Percentiles rank a stretch among this genome's conserved stretches.
Evolutionary conservation across 2,113 vertebrate genomes (phyloP).

Genomic region (Acrocephalus arundinaceus): DNA sequence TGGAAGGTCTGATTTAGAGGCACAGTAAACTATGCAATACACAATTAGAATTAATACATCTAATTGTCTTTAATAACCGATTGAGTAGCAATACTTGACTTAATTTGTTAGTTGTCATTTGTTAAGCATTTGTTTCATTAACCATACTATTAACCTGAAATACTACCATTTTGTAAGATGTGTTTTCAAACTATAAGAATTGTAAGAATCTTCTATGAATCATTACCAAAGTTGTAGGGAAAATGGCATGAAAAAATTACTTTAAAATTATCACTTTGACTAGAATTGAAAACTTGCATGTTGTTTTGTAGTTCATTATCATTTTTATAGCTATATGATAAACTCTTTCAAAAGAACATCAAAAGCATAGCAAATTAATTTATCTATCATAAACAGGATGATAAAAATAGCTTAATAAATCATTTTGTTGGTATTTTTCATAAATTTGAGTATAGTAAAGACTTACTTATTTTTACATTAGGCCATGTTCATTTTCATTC

Average conservation of each 20-base stretch:
- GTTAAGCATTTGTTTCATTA: not conserved
- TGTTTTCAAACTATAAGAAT: not conserved
- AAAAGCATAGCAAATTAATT: not conserved
- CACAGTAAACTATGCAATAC: not conserved
- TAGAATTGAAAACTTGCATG: not conserved
- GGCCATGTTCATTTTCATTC: not conserved
- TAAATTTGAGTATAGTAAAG: not conserved
- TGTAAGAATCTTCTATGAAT: not conserved
- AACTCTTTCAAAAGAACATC: not conserved
- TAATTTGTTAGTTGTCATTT: not conserved
- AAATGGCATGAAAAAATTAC: not conserved
- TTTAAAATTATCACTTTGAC: not conserved
- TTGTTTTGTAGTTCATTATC: not conserved
- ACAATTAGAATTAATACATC: not conserved
- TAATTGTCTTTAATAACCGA: not conserved
- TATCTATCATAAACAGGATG: not conserved
- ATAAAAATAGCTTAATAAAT: slow-evolving; percentile 32
- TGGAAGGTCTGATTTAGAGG: not conserved
- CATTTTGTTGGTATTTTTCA: not conserved
- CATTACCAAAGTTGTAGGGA: not conserved
- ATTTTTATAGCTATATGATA: slow-evolving; percentile 11
- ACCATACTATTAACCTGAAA: not conserved
- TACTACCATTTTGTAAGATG: not conserved
- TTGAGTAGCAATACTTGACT: not conserved
- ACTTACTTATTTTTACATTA: not conserved